phyloP scores from a whole-genome alignment of 2,797 vertebrate species.

The Hylomyscus alleni region DNA sequence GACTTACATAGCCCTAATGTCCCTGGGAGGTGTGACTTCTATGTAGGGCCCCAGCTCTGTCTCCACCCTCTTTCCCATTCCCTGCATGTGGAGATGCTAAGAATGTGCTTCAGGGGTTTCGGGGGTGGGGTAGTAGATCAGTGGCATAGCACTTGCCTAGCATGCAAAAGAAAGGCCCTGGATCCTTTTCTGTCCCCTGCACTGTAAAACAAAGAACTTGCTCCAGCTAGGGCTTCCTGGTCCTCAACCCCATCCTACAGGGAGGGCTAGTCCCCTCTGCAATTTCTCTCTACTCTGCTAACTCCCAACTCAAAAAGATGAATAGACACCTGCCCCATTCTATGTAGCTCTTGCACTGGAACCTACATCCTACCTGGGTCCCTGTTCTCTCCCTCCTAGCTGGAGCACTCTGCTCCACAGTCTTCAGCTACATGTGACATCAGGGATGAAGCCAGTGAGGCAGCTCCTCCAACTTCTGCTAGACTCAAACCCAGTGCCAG shows the following conservation, averaged over 20 bases:
- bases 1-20: slow-evolving; percentile 91
- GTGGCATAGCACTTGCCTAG: background rate
- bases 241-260: background rate
- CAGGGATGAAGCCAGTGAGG: slow-evolving; percentile 87
- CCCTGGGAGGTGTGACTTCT: slow-evolving; percentile 93
- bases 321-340: background rate
- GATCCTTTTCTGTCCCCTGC: background rate
- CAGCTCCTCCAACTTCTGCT: slow-evolving; percentile 84
- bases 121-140: too few relatives aligned
- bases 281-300: background rate
- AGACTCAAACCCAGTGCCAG: slow-evolving; percentile 77
- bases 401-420: slow-evolving; percentile 87
- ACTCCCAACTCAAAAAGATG: background rate
- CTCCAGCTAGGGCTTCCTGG: slow-evolving; percentile 89
- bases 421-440: slow-evolving; percentile 86
- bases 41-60: slow-evolving; percentile 88
- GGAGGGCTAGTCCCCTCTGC: background rate
- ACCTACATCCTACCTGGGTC: slow-evolving; percentile 37
- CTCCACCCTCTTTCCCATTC: slow-evolving; percentile 81
- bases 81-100: slow-evolving; percentile 93
- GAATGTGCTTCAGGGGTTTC: slow-evolving; percentile 86
- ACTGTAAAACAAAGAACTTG: slow-evolving; percentile 58
- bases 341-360: slow-evolving; percentile 55
- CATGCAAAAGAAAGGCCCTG: slow-evolving; percentile 1
- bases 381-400: slow-evolving; percentile 85